Conservation (phyloP, 2,888 invertebrate species). For the Bombylius major region DNA sequence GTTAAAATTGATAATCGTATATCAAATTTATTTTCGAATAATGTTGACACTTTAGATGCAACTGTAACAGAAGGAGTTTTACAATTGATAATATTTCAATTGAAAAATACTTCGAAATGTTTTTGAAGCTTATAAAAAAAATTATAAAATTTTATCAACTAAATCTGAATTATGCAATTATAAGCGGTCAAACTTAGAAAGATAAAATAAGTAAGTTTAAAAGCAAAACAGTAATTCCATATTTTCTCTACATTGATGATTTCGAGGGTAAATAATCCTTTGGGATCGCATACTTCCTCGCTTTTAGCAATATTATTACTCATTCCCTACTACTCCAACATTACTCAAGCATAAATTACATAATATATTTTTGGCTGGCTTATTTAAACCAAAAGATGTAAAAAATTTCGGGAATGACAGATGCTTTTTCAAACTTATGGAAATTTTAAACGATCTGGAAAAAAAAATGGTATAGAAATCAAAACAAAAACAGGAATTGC, state of each 20-base stretch:
- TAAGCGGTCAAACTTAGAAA: constrained; percentile 1
- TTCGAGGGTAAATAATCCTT: constrained; percentile 5
- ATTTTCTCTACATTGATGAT: constrained; percentile 5
- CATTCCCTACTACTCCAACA: constrained; percentile 6
- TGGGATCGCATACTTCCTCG: constrained; percentile 1
- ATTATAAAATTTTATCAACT: neutral
- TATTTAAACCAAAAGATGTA: constrained; percentile 5
- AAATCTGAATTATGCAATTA: neutral
- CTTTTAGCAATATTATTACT: constrained; percentile 3
- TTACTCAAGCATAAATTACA: neutral
- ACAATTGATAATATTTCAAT: neutral
- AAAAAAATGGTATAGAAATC: constrained; percentile 1
- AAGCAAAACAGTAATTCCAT: neutral
- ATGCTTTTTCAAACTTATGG: constrained; percentile 3
- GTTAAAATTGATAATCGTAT: too few species aligned
- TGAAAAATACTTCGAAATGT: neutral
- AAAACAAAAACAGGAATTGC: neutral
- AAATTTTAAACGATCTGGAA: constrained; percentile 5
- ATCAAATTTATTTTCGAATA: too few species aligned
- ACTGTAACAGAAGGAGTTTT: neutral
- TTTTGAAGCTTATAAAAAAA: neutral
- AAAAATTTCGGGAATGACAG: constrained; percentile 7
- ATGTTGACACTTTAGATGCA: neutral
- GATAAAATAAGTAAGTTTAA: neutral
- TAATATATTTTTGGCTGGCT: constrained; percentile 3